Evolutionary conservation across 2,797 vertebrate genomes (phyloP), one percentile per base, ranked within the genome.

Genomic region (Telmatherina bonti): DNA sequence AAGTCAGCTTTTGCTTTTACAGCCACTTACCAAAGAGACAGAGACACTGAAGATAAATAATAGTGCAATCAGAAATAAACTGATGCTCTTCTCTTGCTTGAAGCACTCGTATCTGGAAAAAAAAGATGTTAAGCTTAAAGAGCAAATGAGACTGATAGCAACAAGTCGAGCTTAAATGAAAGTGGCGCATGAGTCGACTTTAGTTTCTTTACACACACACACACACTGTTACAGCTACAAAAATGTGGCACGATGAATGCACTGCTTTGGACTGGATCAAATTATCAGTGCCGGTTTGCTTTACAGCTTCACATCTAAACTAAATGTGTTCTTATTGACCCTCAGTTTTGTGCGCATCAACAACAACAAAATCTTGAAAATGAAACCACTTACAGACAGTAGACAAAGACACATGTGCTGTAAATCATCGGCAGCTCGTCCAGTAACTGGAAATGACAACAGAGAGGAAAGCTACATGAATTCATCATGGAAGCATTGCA

Each of bases 381-480:
- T 0, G 24, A 67, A 85, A 62, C 81, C 87, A 98, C 98, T 99
- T 95, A 99, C 98, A 99, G 92, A 91, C 98, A 99, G 94, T 99
- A 99, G 83, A 99, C 96, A 89, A 99, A 98, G 59, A 99, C 86
- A 63, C 97, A 98, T 76, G 97, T 98, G 85, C 97, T 97, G 95
- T 99, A 99, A 91, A 99, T 99, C 98, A 99, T 99, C 45, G 98
- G 98, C 86, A 99, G 93, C 82, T 99, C 98, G 67, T 99, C 98
- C 93, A 99, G 92, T 47, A 99, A 93, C 98, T 99, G 82, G 78
- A 92, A 91, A 81, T 31, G 15, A 85, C 62, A 74, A 62, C 0
- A 80, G 15, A 77, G 58, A 85, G 31, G 72, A 67, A 72, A 67
- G 5, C 66, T 5, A 33, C 5, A 15, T 65, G 11, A 67, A 29